Conservation (phyloP, 2,797 vertebrate genomes). For the Falco biarmicus region DNA sequence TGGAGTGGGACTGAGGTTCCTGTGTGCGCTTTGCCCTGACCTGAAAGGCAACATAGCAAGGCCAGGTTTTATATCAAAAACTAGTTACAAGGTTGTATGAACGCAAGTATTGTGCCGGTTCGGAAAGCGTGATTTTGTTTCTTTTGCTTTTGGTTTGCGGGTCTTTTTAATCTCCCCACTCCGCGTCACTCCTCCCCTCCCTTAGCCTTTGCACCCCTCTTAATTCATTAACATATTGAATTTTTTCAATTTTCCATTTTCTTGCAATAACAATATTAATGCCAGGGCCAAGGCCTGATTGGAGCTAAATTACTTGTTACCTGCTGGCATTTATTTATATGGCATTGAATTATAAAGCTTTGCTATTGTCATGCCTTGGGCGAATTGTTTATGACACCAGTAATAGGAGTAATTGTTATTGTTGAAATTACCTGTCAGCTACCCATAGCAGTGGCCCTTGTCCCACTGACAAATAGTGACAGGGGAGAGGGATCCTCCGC, state of each 20-base stretch:
- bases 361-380: conserved; percentile 92
- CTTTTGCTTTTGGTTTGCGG: conserved; percentile 12
- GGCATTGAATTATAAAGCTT: conserved; percentile 95
- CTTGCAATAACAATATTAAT: conserved; percentile 83
- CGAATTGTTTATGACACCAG: conserved; percentile 99
- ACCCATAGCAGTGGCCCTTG: conserved; percentile 90
- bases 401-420: conserved; percentile 99
- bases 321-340: conserved; percentile 95
- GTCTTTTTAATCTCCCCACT: not conserved
- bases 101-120: not conserved
- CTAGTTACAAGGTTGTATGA: conserved; percentile 27
- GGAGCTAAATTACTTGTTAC: conserved; percentile 92
- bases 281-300: conserved; percentile 81
- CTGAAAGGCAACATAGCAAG: not conserved
- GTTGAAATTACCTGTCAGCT: conserved; percentile 99
- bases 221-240: conserved; percentile 85
- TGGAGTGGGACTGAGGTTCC: not conserved
- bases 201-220: conserved; percentile 71
- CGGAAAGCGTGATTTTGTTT: conserved; percentile 48
- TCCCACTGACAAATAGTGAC: conserved; percentile 98
- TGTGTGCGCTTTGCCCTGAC: conserved; percentile 6
- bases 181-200: not conserved
- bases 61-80: conserved; percentile 17
- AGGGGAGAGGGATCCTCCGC: conserved; percentile 85
- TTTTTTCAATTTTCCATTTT: conserved; percentile 84